Conservation (phyloP, 2,888 invertebrate species). For the Sinelater perroti region DNA sequence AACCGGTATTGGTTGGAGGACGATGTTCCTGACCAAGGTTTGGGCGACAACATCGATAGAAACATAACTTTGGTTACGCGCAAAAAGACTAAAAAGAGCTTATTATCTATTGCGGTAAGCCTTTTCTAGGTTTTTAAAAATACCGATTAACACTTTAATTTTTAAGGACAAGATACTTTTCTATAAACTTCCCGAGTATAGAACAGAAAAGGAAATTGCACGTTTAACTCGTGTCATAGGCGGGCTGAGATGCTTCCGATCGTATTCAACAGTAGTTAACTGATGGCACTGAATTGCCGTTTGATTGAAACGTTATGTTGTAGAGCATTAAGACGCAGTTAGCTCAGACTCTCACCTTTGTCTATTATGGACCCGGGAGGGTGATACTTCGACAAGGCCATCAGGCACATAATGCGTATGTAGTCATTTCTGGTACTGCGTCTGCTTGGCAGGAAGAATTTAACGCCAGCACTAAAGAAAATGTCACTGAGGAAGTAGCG, state of each 20-base stretch:
- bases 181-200: slow-evolving; percentile 63
- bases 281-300: too few species aligned
- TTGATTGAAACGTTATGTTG: too few species aligned
- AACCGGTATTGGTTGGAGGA: slow-evolving; percentile 68
- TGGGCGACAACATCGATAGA: slow-evolving; percentile 63
- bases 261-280: slow-evolving; percentile 67
- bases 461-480: too few species aligned
- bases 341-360: slow-evolving; percentile 69
- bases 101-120: slow-evolving; percentile 46
- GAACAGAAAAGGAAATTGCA: slow-evolving; percentile 69
- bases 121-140: too few species aligned
- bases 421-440: slow-evolving; percentile 70
- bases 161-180: slow-evolving; percentile 69
- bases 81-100: slow-evolving; percentile 48
- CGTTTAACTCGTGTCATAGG: slow-evolving; percentile 68
- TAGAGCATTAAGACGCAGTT: slow-evolving; percentile 69
- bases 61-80: slow-evolving; percentile 52
- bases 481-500: slow-evolving; percentile 63
- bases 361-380: slow-evolving; percentile 67
- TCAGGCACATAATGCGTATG: slow-evolving; percentile 69
- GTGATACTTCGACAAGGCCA: slow-evolving; percentile 71
- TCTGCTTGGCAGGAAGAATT: slow-evolving; percentile 62
- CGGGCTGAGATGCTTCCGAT: slow-evolving; percentile 69
- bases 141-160: too few species aligned
- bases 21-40: slow-evolving; percentile 61